Evolutionary conservation across 2,113 vertebrate genomes (phyloP).

Genomic region (Gulo gulo): DNA sequence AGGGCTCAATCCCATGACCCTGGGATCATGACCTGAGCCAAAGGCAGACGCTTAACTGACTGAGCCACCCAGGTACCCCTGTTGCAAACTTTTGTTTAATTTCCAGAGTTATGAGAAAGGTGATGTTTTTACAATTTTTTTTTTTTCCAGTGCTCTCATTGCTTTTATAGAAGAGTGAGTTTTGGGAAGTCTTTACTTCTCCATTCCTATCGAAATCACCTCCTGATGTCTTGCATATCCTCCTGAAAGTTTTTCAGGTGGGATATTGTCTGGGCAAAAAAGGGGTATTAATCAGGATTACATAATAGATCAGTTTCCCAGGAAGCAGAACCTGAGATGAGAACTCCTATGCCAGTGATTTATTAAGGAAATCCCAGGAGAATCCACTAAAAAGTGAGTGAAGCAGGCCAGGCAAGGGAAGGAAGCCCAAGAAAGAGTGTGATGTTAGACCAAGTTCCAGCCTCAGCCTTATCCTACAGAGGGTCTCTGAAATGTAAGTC

Average conservation of each 20-base stretch:
- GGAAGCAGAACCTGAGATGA: not conserved
- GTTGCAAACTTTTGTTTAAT: not conserved
- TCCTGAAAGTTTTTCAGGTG: not conserved
- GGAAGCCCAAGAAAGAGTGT: not conserved
- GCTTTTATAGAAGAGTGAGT: not conserved
- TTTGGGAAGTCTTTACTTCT: not conserved
- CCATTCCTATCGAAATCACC: not conserved
- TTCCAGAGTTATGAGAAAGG: not conserved
- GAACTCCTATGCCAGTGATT: not conserved
- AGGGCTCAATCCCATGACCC: not conserved
- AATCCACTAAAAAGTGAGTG: rapidly evolving
- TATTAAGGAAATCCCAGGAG: not conserved
- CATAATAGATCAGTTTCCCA: not conserved
- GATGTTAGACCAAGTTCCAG: not conserved
- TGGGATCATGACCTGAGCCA: not conserved
- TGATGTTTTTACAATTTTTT: not conserved
- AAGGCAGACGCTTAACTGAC: not conserved
- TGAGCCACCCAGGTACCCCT: not conserved
- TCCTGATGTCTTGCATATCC: not conserved
- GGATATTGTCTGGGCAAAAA: not conserved
- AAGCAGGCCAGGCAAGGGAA: not conserved
- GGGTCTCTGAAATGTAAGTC: not conserved
- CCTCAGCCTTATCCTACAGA: not conserved
- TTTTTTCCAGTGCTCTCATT: not conserved
- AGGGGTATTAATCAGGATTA: not conserved